Base-by-base conservation (phyloP, 2,888 invertebrate genomes). In the Euphydryas editha region DNA sequence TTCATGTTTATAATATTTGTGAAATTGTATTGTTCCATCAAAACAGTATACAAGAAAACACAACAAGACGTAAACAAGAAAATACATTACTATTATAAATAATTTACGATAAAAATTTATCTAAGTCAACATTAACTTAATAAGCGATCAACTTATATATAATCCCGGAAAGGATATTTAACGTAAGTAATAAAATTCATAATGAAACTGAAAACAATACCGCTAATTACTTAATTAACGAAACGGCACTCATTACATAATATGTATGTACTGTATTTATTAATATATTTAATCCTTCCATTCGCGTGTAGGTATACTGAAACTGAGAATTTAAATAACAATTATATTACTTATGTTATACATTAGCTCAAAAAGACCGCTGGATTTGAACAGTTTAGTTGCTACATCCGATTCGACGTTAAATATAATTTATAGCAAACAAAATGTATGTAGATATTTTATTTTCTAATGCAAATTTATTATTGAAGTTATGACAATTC, bases 161-260 rank as follows among this genome's bases (percentile, higher is more conserved):
- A 81, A 76, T 77, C 75, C 74, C 81, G 83, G 81, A 83, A 82
- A 79, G 17, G 44, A 37, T 59, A 59, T 59, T 69, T 60, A 66
- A 66, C 58, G 59, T 60, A 67, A 64, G 61, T 67, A 64, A 59
- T 70, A 66, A 58, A 63, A 66, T 58, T 69, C 47, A 63, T 69
- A 75, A 78, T 36, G 65, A 68, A 70, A 65, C 59, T 60, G 84
- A 81, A 82, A 84, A 78, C 78, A 76, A 78, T 72, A 66, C 65
- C 30, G 54, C n/a, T 66, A 71, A 78, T 81, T 79, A 80, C 73
- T 80, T 76, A 77, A 79, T 82, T 62, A 61, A 59, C 42, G 64
- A 58, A 62, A 59, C 18, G 36, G 59, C 49, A 67, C 51, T 56
- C 11, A 30, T 59, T 46, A 47, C 44, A 39, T 57, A 47, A 67